Base-by-base conservation (phyloP, 2,888 invertebrate species). In the Prostheceraeus crozeri region DNA sequence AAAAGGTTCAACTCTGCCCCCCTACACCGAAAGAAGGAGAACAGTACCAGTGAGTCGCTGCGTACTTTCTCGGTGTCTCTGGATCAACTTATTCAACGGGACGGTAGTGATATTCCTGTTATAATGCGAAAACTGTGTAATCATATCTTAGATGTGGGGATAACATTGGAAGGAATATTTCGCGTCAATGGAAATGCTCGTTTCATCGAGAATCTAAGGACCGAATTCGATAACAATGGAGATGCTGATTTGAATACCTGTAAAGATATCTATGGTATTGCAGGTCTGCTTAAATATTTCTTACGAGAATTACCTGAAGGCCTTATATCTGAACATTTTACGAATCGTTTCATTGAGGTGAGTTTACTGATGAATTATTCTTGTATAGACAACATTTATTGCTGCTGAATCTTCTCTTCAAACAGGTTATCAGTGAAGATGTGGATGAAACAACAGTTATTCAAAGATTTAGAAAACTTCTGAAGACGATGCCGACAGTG, bases 241-340 rank as follows among this genome's bases (percentile, higher is more conserved):
- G 81, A 81, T 68, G 81, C 80, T 33, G 79, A 81, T 65, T 71
- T 82, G 61, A 11, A 28, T 11, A 56, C 28, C 19, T 59, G 36
- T 21, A 60, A 21, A 4, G 76, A 74, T 31, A 73, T 74, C 40
- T 78, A 80, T 62, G 80, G 81, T 1, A 80, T 81, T 4, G 82
- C 81, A 1, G 79, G 80, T 1, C 70, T 82, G 40, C 77, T 82
- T 33, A 79, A 81, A 62, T 75, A 80, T 57, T 82, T 81, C 69
- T 73, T 82, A 30, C 74, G 81, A 64, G 82, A 82, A 67, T 70
- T 82, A 55, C 72, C 74, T 1, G 71, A 72, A 14, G 68, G 71
- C 14, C 74, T 81, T 35, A 77, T 82, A 46, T 79, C 81, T 16
- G 70, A 72, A 46, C 55, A 66, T 23, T 68, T 72, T 60, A 76